These are phyloP conservation scores for Lepidocyrtinus sp. DNA, from an alignment of 2,888 invertebrate genomes.

Conservation along the genomic window DNA sequence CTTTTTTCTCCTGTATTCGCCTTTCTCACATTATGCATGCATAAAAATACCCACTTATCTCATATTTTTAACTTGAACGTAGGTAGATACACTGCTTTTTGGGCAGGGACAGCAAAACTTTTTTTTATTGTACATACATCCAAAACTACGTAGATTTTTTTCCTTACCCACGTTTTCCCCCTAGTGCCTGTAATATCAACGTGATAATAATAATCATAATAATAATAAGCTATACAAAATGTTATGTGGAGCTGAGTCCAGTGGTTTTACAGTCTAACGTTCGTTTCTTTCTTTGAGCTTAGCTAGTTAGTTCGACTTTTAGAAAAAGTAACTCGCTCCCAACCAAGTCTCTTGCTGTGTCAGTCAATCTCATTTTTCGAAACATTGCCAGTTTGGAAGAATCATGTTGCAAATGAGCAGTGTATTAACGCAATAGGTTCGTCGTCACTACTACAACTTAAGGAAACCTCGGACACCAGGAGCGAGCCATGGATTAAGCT, in stretches of 20 bases:
- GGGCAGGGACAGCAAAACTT: slow-evolving; percentile 49
- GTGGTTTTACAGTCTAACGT: slow-evolving; percentile 2
- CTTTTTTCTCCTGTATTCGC: slow-evolving; percentile 23
- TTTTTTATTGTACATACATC: slow-evolving; percentile 2
- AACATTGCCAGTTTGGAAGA: slow-evolving; percentile 43
- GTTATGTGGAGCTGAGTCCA: not conserved
- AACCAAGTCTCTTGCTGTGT: slow-evolving; percentile 48
- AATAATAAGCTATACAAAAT: slow-evolving; percentile 19
- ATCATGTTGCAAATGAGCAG: slow-evolving; percentile 15
- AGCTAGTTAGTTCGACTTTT: slow-evolving; percentile 2
- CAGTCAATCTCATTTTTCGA: slow-evolving; percentile 40
- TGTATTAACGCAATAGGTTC: not conserved
- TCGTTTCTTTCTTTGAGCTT: not conserved
- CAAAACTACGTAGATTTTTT: not conserved
- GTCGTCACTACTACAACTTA: not conserved
- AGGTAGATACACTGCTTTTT: slow-evolving; percentile 28
- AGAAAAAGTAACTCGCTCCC: not conserved
- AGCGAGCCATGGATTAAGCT: not conserved
- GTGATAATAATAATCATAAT: slow-evolving; percentile 45
- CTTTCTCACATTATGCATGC: slow-evolving; percentile 33
- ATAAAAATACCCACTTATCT: not conserved
- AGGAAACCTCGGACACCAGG: not conserved
- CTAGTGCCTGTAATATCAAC: slow-evolving; percentile 23
- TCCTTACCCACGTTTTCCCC: not conserved
- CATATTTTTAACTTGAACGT: not conserved